Percentiles rank a stretch among this genome's conserved stretches.
phyloP scores from a whole-genome alignment of 2,797 vertebrate genomes.

The Oryzias dopingdopingensis region DNA sequence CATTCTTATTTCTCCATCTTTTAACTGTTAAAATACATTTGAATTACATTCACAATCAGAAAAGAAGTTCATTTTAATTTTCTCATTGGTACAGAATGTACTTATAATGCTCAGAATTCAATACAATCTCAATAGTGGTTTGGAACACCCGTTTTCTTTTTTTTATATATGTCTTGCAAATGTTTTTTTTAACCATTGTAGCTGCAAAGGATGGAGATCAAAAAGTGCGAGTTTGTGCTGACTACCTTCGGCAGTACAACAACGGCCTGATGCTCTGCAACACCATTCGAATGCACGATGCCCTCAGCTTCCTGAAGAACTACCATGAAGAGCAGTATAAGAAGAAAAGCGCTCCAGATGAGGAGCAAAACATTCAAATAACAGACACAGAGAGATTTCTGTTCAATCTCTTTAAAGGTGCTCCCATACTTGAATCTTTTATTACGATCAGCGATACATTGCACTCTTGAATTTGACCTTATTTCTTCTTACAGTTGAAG shows the following conservation, averaged over 20 bases:
- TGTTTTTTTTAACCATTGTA: constrained; percentile 47
- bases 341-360: constrained; percentile 78
- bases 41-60: too few species aligned
- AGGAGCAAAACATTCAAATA: constrained; percentile 69
- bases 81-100: too few species aligned
- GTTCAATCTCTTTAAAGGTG: constrained; percentile 86
- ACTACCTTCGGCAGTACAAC: constrained; percentile 90
- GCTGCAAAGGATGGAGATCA: constrained; percentile 87
- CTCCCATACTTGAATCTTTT: constrained; percentile 1
- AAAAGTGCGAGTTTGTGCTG: constrained; percentile 85
- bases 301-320: constrained; percentile 82
- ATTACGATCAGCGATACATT: too few species aligned
- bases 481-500: background rate
- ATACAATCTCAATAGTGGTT: too few species aligned
- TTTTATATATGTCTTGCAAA: too few species aligned
- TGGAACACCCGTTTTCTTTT: too few species aligned
- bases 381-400: constrained; percentile 86
- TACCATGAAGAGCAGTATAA: constrained; percentile 85
- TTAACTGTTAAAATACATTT: too few species aligned
- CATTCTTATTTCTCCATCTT: background rate
- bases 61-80: too few species aligned
- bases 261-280: constrained; percentile 90
- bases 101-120: too few species aligned
- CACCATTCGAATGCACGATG: constrained; percentile 91
- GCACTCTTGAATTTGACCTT: background rate